Conservation (phyloP, 2,113 vertebrate genomes). For the Alosa alosa region DNA sequence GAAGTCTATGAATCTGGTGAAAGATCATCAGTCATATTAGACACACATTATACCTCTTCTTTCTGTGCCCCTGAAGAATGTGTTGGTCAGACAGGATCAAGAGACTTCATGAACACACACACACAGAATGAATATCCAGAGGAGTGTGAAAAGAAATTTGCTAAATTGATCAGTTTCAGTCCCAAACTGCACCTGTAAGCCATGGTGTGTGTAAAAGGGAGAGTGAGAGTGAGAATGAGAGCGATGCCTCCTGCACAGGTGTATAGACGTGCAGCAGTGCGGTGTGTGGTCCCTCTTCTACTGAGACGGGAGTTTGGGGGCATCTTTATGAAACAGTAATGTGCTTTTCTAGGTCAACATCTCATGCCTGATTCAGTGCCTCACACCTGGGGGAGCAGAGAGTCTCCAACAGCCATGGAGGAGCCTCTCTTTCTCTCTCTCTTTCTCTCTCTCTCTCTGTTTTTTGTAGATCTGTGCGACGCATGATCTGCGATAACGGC, state of each 20-base stretch:
- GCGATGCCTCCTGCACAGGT: not conserved
- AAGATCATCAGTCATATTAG: not conserved
- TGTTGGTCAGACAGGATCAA: not conserved
- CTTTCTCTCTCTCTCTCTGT: not conserved
- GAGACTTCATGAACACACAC: not conserved
- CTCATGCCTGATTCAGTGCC: constrained; percentile 7
- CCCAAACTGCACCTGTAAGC: not conserved
- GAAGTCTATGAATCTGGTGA: not conserved
- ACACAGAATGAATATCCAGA: not conserved
- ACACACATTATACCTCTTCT: not conserved
- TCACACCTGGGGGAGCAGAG: not conserved
- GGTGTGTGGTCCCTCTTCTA: not conserved
- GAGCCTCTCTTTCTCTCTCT: not conserved
- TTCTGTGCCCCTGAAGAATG: not conserved
- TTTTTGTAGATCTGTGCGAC: not conserved
- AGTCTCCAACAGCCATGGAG: not conserved
- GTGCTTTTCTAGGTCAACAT: constrained; percentile 10
- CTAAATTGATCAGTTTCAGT: not conserved
- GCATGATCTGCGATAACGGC: not conserved
- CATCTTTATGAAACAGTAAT: constrained; percentile 12
- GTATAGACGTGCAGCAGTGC: not conserved
- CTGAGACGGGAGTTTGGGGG: not conserved
- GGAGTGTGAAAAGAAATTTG: not conserved
- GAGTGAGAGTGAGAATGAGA: not conserved
- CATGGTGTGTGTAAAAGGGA: not conserved